These are phyloP conservation scores for Drosophila paranaensis DNA, from an alignment of 2,888 invertebrate species.

Conservation along the genomic window DNA sequence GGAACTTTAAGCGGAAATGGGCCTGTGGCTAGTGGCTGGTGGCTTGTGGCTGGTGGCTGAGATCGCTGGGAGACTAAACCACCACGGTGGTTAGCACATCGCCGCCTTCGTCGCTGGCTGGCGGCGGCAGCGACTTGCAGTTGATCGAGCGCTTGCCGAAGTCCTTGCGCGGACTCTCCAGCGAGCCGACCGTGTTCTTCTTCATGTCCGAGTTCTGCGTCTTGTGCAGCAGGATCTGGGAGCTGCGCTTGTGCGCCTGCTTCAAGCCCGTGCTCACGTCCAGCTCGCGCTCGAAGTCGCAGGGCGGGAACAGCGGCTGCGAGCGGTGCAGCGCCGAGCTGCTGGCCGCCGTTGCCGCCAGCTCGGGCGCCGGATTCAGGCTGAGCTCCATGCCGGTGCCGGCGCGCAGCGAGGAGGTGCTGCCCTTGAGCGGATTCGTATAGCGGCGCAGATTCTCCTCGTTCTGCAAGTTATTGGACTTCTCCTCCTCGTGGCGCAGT, in stretches of 20 bases:
- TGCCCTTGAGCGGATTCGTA: slow-evolving; percentile 91
- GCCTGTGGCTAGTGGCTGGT: slow-evolving; percentile 5
- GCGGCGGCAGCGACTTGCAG: slow-evolving; percentile 84
- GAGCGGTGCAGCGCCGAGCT: slow-evolving; percentile 82
- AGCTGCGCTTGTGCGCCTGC: slow-evolving; percentile 86
- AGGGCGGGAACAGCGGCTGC: slow-evolving; percentile 84
- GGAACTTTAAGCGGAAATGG: slow-evolving; percentile 64
- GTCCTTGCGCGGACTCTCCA: slow-evolving; percentile 88
- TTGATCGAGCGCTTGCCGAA: slow-evolving; percentile 91
- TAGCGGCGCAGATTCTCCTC: slow-evolving; percentile 94
- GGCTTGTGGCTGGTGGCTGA: slow-evolving; percentile 41
- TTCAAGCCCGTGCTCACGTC: slow-evolving; percentile 84
- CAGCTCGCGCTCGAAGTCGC: slow-evolving; percentile 83
- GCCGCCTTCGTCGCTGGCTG: slow-evolving; percentile 80
- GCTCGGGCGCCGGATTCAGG: slow-evolving; percentile 83
- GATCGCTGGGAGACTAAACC: slow-evolving; percentile 83
- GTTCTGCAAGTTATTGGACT: slow-evolving; percentile 95
- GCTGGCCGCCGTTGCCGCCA: slow-evolving; percentile 85
- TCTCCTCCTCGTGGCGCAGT: slow-evolving; percentile 92
- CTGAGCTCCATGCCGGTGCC: slow-evolving; percentile 86
- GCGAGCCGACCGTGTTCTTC: slow-evolving; percentile 90
- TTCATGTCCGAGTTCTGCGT: slow-evolving; percentile 93
- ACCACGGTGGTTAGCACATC: slow-evolving; percentile 87
- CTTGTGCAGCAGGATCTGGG: slow-evolving; percentile 91
- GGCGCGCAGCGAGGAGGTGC: slow-evolving; percentile 86